Evolutionary conservation across 2,113 vertebrate species (phyloP), one percentile per base, ranked within the genome.

Genomic region (Stomatorhinus ivindoensis): DNA sequence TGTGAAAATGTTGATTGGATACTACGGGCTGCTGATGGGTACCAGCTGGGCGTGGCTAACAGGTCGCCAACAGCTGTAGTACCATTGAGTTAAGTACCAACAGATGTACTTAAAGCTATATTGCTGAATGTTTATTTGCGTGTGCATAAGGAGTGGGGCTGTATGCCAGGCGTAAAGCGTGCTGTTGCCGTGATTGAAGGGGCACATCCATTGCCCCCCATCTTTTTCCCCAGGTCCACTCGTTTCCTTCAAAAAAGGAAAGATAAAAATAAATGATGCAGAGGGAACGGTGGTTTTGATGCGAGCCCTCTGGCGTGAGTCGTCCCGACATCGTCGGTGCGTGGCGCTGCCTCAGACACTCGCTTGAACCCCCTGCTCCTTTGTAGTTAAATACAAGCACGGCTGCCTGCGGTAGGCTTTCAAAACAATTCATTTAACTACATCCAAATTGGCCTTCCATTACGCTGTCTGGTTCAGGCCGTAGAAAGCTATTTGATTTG

Each of bases 401-500:
- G 51, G 47, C 31, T 73, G 65, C 44, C 76, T 89, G 76, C 7
- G 39, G 48, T 61, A 21, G 46, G 82, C 42, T 89, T 61, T n/a
- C 58, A 53, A 85, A 84, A 65, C 44, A 58, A 86, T 86, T 89
- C 42, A 86, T 69, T 86, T 89, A 48, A 65, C 53, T 89, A 85
- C 46, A 44, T 86, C 44, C 9, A 86, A 39, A 65, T 86, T 58
- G 53, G 48, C 76, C 88, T 76, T 73, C 65, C 85, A 86, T 88
- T 90, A 86, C 84, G 87, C 85, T 85, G 87, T 61, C 21, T 90
- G 86, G 87, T 69, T 73, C 13, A 73, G 92, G 86, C 83, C 51
- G 87, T 92, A 89, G 89, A 90, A 83, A 90, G 65, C 90, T 61
- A 55, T 31, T 61, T 84, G 88, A 91, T 90, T 85, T 90, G 69